These are phyloP conservation scores for Ciona savignyi DNA, from an alignment of 23 tunicate species.

Conservation along the genomic window DNA sequence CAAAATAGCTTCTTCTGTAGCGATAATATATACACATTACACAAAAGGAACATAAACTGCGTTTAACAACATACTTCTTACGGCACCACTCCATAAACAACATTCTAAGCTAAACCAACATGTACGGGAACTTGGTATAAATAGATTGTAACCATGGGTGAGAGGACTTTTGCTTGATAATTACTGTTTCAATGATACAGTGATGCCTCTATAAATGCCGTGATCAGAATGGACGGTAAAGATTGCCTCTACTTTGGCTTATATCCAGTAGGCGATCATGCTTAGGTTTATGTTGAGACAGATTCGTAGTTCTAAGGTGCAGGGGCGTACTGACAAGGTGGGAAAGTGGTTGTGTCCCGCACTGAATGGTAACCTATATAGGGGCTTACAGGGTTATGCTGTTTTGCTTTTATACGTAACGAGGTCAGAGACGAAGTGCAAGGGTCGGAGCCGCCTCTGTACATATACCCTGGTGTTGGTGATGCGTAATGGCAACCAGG, in stretches of 20 bases:
- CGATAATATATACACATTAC: background rate
- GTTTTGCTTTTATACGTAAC: slow-evolving; percentile 75
- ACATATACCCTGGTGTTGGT: slow-evolving; percentile 48
- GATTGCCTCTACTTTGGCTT: too few relatives aligned
- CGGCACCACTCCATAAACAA: too few relatives aligned
- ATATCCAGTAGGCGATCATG: too few relatives aligned
- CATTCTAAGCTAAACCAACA: too few relatives aligned
- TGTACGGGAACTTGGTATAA: background rate
- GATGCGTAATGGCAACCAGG: slow-evolving; percentile 61
- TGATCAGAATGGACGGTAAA: too few relatives aligned
- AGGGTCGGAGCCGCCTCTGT: slow-evolving; percentile 55
- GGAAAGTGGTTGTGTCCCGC: slow-evolving; percentile 45
- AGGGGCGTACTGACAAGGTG: slow-evolving; percentile 75
- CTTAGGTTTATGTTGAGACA: too few relatives aligned
- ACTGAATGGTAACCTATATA: slow-evolving; percentile 56
- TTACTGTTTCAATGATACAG: too few relatives aligned
- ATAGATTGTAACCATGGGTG: background rate
- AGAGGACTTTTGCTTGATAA: too few relatives aligned
- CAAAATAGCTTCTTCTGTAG: background rate
- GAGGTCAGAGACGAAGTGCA: slow-evolving; percentile 62
- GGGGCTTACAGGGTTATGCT: slow-evolving; percentile 30
- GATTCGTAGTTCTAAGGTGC: background rate
- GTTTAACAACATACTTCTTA: too few relatives aligned
- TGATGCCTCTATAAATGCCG: too few relatives aligned
- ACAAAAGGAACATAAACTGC: background rate